Base-by-base conservation (phyloP, 2,888 invertebrate species). In the Chrysolina haemoptera region DNA sequence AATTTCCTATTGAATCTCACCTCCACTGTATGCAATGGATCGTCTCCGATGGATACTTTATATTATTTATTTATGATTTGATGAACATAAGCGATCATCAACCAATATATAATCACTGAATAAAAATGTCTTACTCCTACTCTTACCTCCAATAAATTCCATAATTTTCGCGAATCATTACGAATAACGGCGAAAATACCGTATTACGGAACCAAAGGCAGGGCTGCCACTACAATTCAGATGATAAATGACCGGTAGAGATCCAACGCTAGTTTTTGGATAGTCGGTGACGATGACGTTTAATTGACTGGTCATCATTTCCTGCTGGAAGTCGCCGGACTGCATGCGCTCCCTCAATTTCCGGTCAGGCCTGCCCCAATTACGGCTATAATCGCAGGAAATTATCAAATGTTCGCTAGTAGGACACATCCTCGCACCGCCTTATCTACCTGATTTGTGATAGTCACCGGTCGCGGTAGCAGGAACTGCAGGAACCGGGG, bases 281-380 rank as follows among this genome's bases (percentile, higher is more conserved):
- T 48, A 65, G 63, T 11, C 65, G 67, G 35, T 40, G 67, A 53
- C 50, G 66, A 50, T 67, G 67, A 55, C 86, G 85, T 84, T 86
- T 86, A 87, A 87, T 87, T 86, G 87, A 87, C 86, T 85, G 85
- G 76, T 85, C 86, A 85, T 87, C 87, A 87, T 87, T 88, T 88
- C 88, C 88, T 85, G 86, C 84, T 87, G 86, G 86, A 86, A 87
- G 84, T 84, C 83, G 83, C 81, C 62, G 71, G 55, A 65, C 70
- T 82, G 84, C 85, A 85, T 86, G 87, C 85, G 84, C 86, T 86
- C 86, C 87, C 88, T 87, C 87, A 87, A 88, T 88, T 88, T 88
- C 88, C 88, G 87, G 87, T 85, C 86, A 85, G 87, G 86, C 87
- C 86, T 86, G 86, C 86, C 87, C 87, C 86, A 86, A 86, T 87